A percentile compares a stretch with the other conserved stretches of the same genome.
Evolutionary conservation across 2,888 invertebrate genomes (phyloP).

Genomic region (Eledone cirrhosa): DNA sequence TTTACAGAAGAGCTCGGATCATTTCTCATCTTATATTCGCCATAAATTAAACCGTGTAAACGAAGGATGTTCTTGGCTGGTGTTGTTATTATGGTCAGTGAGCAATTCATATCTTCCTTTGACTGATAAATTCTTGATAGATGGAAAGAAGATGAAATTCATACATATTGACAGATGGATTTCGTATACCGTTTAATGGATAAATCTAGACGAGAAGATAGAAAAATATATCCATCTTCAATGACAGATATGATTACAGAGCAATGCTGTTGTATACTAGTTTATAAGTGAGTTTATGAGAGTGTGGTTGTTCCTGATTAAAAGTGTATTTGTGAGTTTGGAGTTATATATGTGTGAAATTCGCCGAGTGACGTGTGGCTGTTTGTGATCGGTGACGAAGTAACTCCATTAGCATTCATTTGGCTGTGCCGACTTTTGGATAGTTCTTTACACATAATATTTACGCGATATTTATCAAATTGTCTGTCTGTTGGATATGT

Average conservation of each 20-base stretch:
- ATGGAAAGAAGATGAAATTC: constrained; percentile 26
- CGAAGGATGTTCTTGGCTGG: background rate
- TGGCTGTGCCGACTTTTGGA: constrained; percentile 3
- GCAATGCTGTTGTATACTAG: constrained; percentile 7
- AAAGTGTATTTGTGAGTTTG: no score
- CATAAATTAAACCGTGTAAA: constrained; percentile 15
- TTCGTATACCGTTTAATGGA: constrained; percentile 25
- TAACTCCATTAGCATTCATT: constrained; percentile 22
- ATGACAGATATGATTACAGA: constrained; percentile 25
- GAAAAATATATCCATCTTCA: constrained; percentile 17
- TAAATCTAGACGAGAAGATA: constrained; percentile 18
- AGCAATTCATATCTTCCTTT: constrained; percentile 21
- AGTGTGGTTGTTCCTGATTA: no score
- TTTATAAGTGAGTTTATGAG: background rate
- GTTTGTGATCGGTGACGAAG: no score
- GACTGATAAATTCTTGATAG: constrained; percentile 14
- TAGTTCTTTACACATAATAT: constrained; percentile 17
- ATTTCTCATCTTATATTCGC: constrained; percentile 14
- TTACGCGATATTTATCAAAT: constrained; percentile 26
- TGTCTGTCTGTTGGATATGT: constrained; percentile 4
- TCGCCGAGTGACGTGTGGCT: no score
- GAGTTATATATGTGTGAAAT: no score
- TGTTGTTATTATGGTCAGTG: constrained; percentile 4
- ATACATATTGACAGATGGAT: constrained; percentile 20
- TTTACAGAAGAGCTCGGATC: background rate